Conservation (phyloP, 2,888 invertebrate species). For the Tetanocera ferruginea region DNA sequence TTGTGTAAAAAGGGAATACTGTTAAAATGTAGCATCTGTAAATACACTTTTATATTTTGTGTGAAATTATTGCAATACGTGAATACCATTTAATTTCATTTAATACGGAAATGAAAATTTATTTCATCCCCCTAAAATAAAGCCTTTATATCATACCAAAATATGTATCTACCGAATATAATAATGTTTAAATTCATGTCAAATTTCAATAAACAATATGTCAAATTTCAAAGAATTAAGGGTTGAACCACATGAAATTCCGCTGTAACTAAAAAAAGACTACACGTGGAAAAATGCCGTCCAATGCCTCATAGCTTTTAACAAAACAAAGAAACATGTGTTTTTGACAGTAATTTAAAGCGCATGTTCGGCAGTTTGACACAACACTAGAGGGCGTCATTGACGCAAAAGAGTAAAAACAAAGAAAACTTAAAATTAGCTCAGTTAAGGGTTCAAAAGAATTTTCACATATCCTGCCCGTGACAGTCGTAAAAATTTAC, state of each 20-base stretch:
- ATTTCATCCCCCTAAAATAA: too few relatives aligned
- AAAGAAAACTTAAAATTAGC: not conserved
- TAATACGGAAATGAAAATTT: too few relatives aligned
- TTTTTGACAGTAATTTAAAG: constrained; percentile 13
- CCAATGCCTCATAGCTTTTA: not conserved
- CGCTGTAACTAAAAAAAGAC: not conserved
- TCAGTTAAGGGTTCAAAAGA: constrained; percentile 21
- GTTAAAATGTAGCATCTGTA: too few relatives aligned
- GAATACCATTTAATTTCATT: too few relatives aligned
- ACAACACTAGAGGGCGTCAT: constrained; percentile 1
- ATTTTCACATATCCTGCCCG: constrained; percentile 26
- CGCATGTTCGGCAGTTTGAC: constrained; percentile 29
- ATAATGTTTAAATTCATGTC: not conserved
- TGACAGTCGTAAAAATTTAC: constrained; percentile 28
- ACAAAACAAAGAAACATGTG: constrained; percentile 34
- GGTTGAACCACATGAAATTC: not conserved
- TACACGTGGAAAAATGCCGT: not conserved
- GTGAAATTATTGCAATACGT: too few relatives aligned
- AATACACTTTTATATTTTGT: too few relatives aligned
- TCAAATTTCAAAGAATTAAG: not conserved
- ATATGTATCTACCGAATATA: not conserved
- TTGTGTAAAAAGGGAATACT: too few relatives aligned
- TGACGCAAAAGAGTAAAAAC: not conserved
- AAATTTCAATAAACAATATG: not conserved
- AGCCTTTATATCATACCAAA: too few relatives aligned